Evolutionary conservation across 2,797 vertebrate genomes (phyloP), one percentile per base, ranked within the genome.

Genomic region (Setipinna tenuifilis): DNA sequence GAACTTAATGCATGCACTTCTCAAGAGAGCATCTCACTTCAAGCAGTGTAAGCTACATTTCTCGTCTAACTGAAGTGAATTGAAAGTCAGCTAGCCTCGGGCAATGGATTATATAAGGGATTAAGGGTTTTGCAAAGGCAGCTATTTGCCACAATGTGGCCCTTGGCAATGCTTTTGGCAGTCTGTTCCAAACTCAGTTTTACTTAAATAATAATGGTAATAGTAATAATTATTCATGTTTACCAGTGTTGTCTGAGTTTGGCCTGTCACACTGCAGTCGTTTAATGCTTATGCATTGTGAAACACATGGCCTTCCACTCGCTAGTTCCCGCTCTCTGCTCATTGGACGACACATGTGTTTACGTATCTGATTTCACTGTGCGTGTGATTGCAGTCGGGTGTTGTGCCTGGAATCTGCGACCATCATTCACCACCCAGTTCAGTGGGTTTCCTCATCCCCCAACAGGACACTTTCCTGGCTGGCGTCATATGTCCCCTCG

Each of bases 311-410:
- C 6, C 35, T 44, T 41, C 16, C 31, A 41, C 71, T 41, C 0
- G 17, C 71, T 9, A 78, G 71, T 17, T 17, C 31, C 35, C 3
- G 68, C 71, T 78, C 17, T 44, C 71, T 78, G 71, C 35, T 41
- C 61, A 65, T 61, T 61, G 58, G 58, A 4, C 0, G 25, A 31
- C 19, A 23, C 85, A 81, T 86, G 86, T 83, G 83, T 83, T 89
- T 90, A 28, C 62, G 25, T 58, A 85, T 93, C 87, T 46, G 78
- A 86, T 94, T 93, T 86, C 92, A 89, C 85, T 85, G 83, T 65
- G 44, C 82, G 86, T 84, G 61, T 87, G 83, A 87, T 88, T 14
- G 81, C 81, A 86, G 88, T 86, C 68, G 31, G 4, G 71, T 80
- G 12, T 28, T 35, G 80, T 75, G 31, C 23, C 35, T 58, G 86